Percentiles rank a stretch among this genome's conserved stretches.
Evolutionary conservation across 2,888 invertebrate species (phyloP).

Genomic region (Drosophila anomalata): DNA sequence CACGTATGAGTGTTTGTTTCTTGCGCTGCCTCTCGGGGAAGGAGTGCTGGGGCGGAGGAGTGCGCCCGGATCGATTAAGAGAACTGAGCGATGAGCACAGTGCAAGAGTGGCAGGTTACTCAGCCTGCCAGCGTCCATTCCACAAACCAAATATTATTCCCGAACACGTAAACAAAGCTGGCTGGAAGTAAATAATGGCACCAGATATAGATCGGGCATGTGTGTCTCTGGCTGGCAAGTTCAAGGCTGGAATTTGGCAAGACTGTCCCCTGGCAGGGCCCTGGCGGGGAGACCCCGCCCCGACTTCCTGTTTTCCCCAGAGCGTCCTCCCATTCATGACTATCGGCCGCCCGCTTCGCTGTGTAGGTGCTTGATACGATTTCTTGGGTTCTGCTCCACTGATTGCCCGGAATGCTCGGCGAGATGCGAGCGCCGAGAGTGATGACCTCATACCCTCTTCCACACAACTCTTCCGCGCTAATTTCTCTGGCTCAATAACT

Average conservation of each 20-base stretch:
- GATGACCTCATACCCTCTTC: slow-evolving; percentile 43
- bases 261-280: neutral
- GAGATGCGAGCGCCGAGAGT: slow-evolving; percentile 23
- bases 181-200: slow-evolving; percentile 27
- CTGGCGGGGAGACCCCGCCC: too few species aligned
- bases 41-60: slow-evolving; percentile 35
- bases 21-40: slow-evolving; percentile 25
- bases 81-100: slow-evolving; percentile 37
- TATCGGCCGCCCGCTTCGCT: slow-evolving; percentile 5
- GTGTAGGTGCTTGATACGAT: slow-evolving; percentile 32
- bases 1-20: slow-evolving; percentile 40
- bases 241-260: neutral
- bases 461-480: slow-evolving; percentile 5
- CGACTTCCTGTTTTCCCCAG: neutral
- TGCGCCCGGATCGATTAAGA: slow-evolving; percentile 74
- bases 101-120: neutral
- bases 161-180: slow-evolving; percentile 32
- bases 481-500: slow-evolving; percentile 30
- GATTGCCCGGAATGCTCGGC: slow-evolving; percentile 65
- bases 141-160: slow-evolving; percentile 12
- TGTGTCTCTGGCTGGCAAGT: too few species aligned
- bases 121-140: slow-evolving; percentile 43
- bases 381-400: slow-evolving; percentile 61
- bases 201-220: slow-evolving; percentile 14
- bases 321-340: neutral